These are phyloP conservation scores for Columbina picui DNA, from an alignment of 2,113 vertebrate genomes.

Conservation along the genomic window DNA sequence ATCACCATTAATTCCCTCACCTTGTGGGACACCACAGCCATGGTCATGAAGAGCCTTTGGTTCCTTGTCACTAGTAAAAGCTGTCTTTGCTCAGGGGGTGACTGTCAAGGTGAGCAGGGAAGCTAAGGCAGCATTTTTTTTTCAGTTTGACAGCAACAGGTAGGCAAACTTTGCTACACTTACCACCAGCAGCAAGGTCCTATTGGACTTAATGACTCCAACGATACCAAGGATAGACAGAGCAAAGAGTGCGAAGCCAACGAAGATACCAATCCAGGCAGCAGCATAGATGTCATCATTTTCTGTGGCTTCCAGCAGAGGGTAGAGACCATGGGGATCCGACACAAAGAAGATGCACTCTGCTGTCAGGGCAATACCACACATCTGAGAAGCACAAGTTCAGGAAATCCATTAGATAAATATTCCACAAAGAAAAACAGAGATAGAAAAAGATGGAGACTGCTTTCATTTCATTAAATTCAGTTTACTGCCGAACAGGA, in stretches of 20 bases:
- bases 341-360: constrained; percentile 84
- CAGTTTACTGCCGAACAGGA: neutral
- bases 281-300: constrained; percentile 76
- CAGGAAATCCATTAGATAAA: neutral
- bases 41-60: neutral
- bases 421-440: neutral
- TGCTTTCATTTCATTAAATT: neutral
- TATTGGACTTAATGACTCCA: constrained; percentile 74
- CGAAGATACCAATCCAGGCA: constrained; percentile 84
- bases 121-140: neutral
- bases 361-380: constrained; percentile 80
- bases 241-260: constrained; percentile 79
- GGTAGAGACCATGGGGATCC: constrained; percentile 62
- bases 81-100: neutral
- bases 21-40: neutral
- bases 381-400: constrained; percentile 68
- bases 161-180: constrained; percentile 27
- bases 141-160: neutral
- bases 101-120: neutral
- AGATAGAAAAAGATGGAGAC: neutral
- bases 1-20: neutral
- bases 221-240: constrained; percentile 77
- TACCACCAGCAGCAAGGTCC: constrained; percentile 77
- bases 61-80: neutral
- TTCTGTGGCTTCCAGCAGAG: constrained; percentile 75